Percentiles rank a stretch among this genome's conserved stretches.
Conservation (phyloP, 1,140 invertebrate genomes). For the Apis cerana region DNA sequence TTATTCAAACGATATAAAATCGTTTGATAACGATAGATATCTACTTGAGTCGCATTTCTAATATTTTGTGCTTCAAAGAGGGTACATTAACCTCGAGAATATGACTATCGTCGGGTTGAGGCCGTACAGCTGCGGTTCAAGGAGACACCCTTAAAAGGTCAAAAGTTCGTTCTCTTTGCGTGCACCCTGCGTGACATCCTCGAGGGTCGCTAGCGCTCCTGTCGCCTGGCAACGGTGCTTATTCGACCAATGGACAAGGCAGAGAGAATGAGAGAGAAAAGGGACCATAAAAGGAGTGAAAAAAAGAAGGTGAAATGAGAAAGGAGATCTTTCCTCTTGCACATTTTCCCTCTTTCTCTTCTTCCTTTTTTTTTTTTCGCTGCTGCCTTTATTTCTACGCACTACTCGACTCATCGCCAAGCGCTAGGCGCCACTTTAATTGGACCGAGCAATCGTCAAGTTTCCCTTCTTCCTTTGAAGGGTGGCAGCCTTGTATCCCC, state of each 20-base stretch:
- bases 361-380: slow-evolving; percentile 9
- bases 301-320: slow-evolving; percentile 7
- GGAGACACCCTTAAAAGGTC: slow-evolving; percentile 63
- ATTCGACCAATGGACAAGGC: slow-evolving; percentile 33
- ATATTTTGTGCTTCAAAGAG: not conserved
- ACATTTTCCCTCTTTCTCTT: slow-evolving; percentile 9
- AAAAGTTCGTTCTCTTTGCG: slow-evolving; percentile 67
- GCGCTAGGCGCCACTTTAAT: slow-evolving; percentile 64
- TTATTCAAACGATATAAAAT: no score
- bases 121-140: slow-evolving; percentile 41
- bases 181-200: slow-evolving; percentile 57
- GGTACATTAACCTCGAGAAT: slow-evolving; percentile 32
- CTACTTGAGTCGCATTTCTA: not conserved
- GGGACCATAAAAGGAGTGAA: not conserved
- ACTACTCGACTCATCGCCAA: slow-evolving; percentile 58
- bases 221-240: slow-evolving; percentile 67
- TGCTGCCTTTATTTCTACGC: slow-evolving; percentile 55
- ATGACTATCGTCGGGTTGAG: slow-evolving; percentile 9
- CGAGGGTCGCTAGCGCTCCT: slow-evolving; percentile 55
- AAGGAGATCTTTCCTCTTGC: slow-evolving; percentile 26
- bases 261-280: not conserved
- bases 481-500: slow-evolving; percentile 23
- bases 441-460: slow-evolving; percentile 63
- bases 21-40: no score
- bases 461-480: slow-evolving; percentile 44